Evolutionary conservation across 2,113 vertebrate species (phyloP), one percentile per base, ranked within the genome.

Genomic region (Anoura caudifer): DNA sequence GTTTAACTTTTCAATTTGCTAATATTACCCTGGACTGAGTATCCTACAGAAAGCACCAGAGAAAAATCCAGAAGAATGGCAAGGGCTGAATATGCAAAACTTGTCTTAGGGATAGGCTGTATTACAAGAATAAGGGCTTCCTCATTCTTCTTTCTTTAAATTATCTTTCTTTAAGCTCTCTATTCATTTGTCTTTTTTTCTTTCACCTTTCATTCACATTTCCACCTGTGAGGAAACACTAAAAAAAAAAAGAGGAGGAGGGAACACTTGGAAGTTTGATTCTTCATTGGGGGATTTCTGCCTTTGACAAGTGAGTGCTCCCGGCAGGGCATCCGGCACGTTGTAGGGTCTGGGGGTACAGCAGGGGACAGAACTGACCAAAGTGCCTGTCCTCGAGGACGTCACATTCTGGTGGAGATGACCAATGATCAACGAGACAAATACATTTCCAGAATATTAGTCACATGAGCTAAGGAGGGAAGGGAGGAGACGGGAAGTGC

Each of bases 251-350:
- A 65, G 59, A 61, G 36, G 9, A 61, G 10, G 61, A 70, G 33
- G 26, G 47, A 69, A 45, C 26, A 2, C 31, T 80, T 36, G 24
- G 45, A 22, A 45, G 17, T 54, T 87, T 8, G 16, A 17, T 81
- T 41, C 16, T 79, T 26, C 8, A 28, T 20, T 14, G 5, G 33
- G 6, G n/a, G 59, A 45, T 43, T 17, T 52, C 15, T 33, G 47
- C 76, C 20, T 59, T 28, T 31, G 36, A 17, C 20, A 26, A 47
- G 38, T 15, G 52, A 65, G 4, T 45, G 20, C 36, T 31, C 52
- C 13, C 1, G 3, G 2, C 13, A 12, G 17, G 4, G 14, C 52
- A 16, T 7, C 20, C 47, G 36, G 8, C 22, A 1, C 2, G 6
- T 11, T 36, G 56, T 33, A 50, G 36, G 56, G 41, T 50, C 92